Percentiles rank a stretch among this genome's conserved stretches.
Evolutionary conservation across 2,888 invertebrate species (phyloP).

Genomic region (Cataglyphis livida): DNA sequence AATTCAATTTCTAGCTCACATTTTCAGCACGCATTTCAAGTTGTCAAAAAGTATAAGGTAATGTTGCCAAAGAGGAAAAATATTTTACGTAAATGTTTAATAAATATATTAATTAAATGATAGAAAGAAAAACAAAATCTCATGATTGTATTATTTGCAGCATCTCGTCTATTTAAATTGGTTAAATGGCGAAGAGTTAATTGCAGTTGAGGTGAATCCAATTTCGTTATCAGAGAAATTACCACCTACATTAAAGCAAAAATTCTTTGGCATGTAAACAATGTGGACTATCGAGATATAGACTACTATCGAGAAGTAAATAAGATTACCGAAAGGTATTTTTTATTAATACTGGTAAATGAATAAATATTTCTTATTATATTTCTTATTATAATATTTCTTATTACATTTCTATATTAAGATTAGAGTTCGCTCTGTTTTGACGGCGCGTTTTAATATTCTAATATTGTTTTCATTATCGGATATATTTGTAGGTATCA

Average conservation of each 20-base stretch:
- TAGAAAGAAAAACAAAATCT: constrained; percentile 74
- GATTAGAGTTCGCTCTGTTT: neutral
- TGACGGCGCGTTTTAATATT: neutral
- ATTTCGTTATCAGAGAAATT: constrained; percentile 90
- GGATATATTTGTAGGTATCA: neutral
- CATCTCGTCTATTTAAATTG: constrained; percentile 91
- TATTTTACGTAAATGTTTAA: neutral
- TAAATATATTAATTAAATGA: neutral
- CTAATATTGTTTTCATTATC: neutral
- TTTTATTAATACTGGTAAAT: neutral
- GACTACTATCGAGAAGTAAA: neutral
- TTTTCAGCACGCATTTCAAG: constrained; percentile 83
- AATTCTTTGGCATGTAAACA: constrained; percentile 88
- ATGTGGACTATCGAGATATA: neutral
- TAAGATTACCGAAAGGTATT: neutral
- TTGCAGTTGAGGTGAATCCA: constrained; percentile 92
- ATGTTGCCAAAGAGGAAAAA: constrained; percentile 36
- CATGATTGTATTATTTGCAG: constrained; percentile 86
- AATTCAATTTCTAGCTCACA: constrained; percentile 78
- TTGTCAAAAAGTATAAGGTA: constrained; percentile 87
- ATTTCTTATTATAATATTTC: neutral
- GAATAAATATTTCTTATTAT: neutral
- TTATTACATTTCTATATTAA: neutral
- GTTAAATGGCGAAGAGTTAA: constrained; percentile 90
- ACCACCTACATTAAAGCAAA: constrained; percentile 90